phyloP scores from a whole-genome alignment of 1,140 invertebrate genomes.

The Holotrichia oblita region DNA sequence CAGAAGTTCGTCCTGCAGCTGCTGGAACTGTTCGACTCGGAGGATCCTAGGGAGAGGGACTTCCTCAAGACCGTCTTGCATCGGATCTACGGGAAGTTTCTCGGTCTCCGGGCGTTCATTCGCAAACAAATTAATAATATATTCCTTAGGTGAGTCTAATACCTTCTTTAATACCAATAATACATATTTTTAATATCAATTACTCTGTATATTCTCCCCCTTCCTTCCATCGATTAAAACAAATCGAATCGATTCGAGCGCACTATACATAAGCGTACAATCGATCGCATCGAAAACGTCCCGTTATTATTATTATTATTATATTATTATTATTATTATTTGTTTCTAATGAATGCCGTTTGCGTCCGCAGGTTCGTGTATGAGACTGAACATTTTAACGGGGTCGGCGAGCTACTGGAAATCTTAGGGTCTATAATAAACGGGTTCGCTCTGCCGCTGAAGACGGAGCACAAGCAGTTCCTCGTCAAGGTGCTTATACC shows the following conservation, averaged over 20 bases:
- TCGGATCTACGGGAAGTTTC: slow-evolving; percentile 99
- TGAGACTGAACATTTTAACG: slow-evolving; percentile 99
- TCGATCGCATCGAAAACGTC: no score
- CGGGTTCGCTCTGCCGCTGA: slow-evolving; percentile 96
- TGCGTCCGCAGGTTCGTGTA: slow-evolving; percentile 96
- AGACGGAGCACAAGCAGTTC: slow-evolving; percentile 98
- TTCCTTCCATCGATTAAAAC: no score
- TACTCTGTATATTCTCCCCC: no score
- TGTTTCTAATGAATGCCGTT: no score
- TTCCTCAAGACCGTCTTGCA: slow-evolving; percentile 99
- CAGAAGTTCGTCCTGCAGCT: slow-evolving; percentile 99
- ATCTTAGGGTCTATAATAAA: slow-evolving; percentile 99
- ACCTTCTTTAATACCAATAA: no score
- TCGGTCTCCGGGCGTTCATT: slow-evolving; percentile 97
- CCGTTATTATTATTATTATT: no score
- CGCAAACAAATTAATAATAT: slow-evolving; percentile 99
- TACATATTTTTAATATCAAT: no score
- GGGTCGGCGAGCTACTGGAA: slow-evolving; percentile 97
- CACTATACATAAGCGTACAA: no score
- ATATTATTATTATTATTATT: no score
- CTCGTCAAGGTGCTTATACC: slow-evolving; percentile 98
- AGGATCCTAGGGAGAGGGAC: slow-evolving; percentile 98
- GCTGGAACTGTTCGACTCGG: slow-evolving; percentile 98
- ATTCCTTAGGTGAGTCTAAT: slow-evolving; percentile 76
- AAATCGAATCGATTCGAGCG: no score